These are phyloP conservation scores for Gnatocerus cornutus DNA, from an alignment of 2,888 invertebrate genomes.

Conservation along the genomic window DNA sequence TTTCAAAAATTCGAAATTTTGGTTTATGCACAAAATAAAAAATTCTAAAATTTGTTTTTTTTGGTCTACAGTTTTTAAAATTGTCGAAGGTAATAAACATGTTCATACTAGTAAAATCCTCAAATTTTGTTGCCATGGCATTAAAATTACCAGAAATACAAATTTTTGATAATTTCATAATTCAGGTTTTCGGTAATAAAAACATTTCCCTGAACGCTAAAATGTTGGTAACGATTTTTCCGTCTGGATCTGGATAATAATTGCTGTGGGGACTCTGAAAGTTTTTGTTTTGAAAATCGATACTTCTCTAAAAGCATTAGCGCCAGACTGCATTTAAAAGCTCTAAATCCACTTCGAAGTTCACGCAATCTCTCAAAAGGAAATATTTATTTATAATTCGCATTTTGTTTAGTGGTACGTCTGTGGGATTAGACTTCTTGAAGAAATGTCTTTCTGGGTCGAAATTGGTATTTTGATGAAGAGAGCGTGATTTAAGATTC, in stretches of 20 bases:
- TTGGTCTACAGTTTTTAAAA: too few relatives aligned
- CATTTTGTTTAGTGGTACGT: slow-evolving; percentile 9
- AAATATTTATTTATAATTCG: slow-evolving; percentile 19
- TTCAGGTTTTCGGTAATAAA: neutral
- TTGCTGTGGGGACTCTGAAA: neutral
- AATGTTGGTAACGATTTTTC: neutral
- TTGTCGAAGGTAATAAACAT: too few relatives aligned
- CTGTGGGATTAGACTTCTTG: neutral
- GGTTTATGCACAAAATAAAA: too few relatives aligned
- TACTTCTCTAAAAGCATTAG: slow-evolving; percentile 32
- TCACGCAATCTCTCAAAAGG: slow-evolving; percentile 16
- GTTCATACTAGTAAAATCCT: too few relatives aligned
- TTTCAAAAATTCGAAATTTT: too few relatives aligned
- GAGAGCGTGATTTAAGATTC: neutral
- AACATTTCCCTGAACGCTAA: neutral
- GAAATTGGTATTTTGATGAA: slow-evolving; percentile 14
- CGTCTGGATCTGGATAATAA: slow-evolving; percentile 1
- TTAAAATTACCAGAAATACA: too few relatives aligned
- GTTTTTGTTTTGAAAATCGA: slow-evolving; percentile 19
- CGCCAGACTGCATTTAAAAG: slow-evolving; percentile 28
- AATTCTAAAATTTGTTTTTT: too few relatives aligned
- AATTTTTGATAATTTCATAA: too few relatives aligned
- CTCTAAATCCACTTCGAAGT: slow-evolving; percentile 17
- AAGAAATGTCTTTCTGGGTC: neutral
- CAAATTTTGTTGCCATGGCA: too few relatives aligned